Percentiles rank a stretch among this genome's conserved stretches.
Evolutionary conservation across 2,113 vertebrate species (phyloP).

Genomic region (Charina bottae): DNA sequence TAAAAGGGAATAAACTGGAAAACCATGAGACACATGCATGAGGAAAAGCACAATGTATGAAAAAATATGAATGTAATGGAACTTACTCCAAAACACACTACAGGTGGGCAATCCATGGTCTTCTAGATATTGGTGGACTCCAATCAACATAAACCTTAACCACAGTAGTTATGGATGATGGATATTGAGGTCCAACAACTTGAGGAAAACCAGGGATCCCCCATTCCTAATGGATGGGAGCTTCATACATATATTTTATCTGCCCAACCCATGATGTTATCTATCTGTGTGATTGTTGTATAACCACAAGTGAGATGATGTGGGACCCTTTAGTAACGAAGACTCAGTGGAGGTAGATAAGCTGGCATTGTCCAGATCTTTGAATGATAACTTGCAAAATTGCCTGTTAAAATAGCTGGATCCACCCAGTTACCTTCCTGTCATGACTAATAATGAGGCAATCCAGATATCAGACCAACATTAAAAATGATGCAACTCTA

Average conservation of each 20-base stretch:
- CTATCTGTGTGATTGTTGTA: neutral
- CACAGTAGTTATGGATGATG: too few species aligned
- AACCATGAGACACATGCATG: neutral
- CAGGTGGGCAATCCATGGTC: neutral
- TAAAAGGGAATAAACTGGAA: neutral
- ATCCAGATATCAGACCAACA: neutral
- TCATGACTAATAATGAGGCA: neutral
- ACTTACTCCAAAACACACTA: neutral
- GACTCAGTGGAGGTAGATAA: neutral
- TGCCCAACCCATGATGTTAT: neutral
- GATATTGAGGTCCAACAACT: too few species aligned
- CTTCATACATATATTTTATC: neutral
- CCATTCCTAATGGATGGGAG: neutral
- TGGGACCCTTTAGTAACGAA: neutral
- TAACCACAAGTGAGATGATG: neutral
- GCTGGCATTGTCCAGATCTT: neutral
- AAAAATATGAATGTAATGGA: neutral
- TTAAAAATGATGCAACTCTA: neutral
- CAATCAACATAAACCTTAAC: neutral
- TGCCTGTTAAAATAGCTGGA: neutral
- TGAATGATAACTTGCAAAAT: neutral
- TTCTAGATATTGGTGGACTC: neutral
- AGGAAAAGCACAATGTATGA: neutral
- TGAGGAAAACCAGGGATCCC: neutral
- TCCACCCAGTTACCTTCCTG: neutral